phyloP scores from a whole-genome alignment of 1,140 invertebrate genomes.

The Cydia fagiglandana region DNA sequence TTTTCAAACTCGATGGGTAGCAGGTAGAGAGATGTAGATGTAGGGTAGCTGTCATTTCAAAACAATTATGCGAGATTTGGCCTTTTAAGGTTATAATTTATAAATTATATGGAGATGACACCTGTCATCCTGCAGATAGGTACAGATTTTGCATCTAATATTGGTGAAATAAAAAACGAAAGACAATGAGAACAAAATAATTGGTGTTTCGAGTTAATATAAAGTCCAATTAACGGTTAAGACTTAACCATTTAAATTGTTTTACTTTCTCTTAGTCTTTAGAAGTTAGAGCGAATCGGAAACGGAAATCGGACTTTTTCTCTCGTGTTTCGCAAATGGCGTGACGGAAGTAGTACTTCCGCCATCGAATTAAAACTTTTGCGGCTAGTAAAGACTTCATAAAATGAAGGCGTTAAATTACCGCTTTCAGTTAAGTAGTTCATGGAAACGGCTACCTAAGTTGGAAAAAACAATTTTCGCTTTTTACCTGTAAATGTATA shows the following conservation, averaged over 20 bases:
- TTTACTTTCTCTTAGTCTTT: background rate
- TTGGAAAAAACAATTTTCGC: background rate
- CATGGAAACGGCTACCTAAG: background rate
- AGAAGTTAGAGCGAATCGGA: conserved; percentile 6
- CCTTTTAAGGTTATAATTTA: too few relatives aligned
- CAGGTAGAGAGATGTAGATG: too few relatives aligned
- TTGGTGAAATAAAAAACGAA: too few relatives aligned
- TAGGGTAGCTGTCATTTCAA: too few relatives aligned
- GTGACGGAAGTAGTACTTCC: conserved; percentile 3
- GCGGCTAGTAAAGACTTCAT: background rate
- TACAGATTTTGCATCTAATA: too few relatives aligned
- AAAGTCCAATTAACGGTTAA: background rate
- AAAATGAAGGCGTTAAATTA: background rate
- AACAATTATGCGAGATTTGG: too few relatives aligned
- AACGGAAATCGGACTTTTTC: conserved; percentile 18
- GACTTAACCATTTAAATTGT: conserved; percentile 1
- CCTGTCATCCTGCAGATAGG: too few relatives aligned
- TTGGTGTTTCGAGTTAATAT: background rate
- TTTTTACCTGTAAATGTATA: too few relatives aligned
- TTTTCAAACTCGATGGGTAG: too few relatives aligned
- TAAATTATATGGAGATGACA: too few relatives aligned
- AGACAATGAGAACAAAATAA: too few relatives aligned
- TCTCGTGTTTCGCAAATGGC: conserved; percentile 5
- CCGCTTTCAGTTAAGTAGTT: background rate
- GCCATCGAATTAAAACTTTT: conserved; percentile 14